Evolutionary conservation across 2,888 invertebrate species (phyloP).

Genomic region (Drosophila siamana): DNA sequence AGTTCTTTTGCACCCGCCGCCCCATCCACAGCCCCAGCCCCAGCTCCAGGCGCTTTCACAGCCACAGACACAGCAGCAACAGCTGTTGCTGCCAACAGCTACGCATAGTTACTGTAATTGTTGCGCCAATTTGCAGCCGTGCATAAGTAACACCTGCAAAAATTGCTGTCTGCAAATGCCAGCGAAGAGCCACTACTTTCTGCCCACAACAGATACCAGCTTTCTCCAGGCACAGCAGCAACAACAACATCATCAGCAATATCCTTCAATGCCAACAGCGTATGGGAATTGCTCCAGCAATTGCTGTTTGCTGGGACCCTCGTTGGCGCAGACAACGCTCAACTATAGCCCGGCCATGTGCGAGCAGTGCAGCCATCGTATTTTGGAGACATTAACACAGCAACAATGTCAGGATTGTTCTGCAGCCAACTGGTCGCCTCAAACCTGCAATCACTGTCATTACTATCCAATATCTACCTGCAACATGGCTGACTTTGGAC

Average conservation of each 20-base stretch:
- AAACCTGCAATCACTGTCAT: background rate
- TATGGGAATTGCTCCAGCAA: constrained; percentile 32
- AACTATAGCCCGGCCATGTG: constrained; percentile 2
- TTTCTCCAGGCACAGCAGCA: background rate
- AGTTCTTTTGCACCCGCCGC: background rate
- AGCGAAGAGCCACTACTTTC: constrained; percentile 6
- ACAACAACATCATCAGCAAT: constrained; percentile 9
- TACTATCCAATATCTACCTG: background rate
- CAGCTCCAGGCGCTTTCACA: constrained; percentile 22
- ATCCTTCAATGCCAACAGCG: constrained; percentile 7
- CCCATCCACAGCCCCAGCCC: constrained; percentile 24
- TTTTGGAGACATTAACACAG: constrained; percentile 5
- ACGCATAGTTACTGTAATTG: constrained; percentile 20
- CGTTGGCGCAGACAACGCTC: constrained; percentile 22
- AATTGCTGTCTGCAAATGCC: constrained; percentile 32
- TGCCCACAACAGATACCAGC: background rate
- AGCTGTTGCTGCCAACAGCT: constrained; percentile 16
- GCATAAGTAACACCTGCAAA: constrained; percentile 14
- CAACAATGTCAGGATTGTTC: constrained; percentile 24
- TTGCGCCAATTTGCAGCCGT: background rate
- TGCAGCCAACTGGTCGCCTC: background rate
- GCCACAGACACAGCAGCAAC: constrained; percentile 23
- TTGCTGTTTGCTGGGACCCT: constrained; percentile 34
- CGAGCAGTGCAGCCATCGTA: constrained; percentile 11
- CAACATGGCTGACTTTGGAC: background rate